Evolutionary conservation across 2,888 invertebrate species (phyloP), one percentile per base, ranked within the genome.

Genomic region (Melieria omissa): DNA sequence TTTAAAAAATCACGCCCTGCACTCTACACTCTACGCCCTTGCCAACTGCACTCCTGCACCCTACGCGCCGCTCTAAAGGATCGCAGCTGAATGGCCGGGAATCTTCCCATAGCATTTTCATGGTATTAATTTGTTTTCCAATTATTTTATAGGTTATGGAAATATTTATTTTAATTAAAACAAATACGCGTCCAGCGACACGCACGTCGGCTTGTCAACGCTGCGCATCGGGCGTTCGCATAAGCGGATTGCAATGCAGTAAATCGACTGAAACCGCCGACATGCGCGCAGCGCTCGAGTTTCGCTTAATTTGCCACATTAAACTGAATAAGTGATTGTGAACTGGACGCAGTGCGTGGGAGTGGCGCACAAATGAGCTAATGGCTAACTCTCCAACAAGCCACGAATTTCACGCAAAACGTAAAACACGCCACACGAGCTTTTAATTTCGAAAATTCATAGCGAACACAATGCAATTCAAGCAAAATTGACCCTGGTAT

Each of bases 111-210:
- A 29, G 29, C 29, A 29, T 2, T 45, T 45, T 49, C 49, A 49
- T 55, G 44, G 65, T 79, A 78, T 80, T 78, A 78, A 83, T 83
- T 83, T 82, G 79, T 79, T 83, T 83, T 84, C 78, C 81, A 81
- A 81, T 84, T 81, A 83, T 84, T 81, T 84, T 78, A 83, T 81
- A 77, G 82, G 81, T 79, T 81, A 78, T 75, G 79, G 78, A 74
- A 83, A 80, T 81, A 80, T 83, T 80, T 80, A 80, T 81, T 83
- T 83, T 83, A 83, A 83, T 83, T 83, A 81, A 82, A 79, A 78
- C 78, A 80, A 81, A 81, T 80, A 47, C 16, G 57, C 46, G 55
- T 54, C 45, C 55, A 0, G 29, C 41, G 45, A 44, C 52, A 41
- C 12, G n/a, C 7, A 42, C 4, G 49, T 10, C 4, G 29, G 14